Evolutionary conservation across 2,888 invertebrate genomes (phyloP).

Genomic region (Pyrgus malvae): DNA sequence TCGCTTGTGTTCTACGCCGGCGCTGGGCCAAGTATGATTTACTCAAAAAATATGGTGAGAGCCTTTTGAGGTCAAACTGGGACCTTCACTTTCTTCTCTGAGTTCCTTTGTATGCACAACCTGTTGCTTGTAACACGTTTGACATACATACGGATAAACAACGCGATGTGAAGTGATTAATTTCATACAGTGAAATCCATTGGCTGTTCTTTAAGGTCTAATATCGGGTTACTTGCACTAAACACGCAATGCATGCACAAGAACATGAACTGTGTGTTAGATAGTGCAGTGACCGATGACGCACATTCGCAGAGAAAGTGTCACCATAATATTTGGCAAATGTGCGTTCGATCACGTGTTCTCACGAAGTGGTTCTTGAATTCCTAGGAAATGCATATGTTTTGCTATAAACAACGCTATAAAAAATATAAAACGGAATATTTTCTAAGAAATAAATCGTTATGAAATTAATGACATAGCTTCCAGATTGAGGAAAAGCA

Average conservation of each 20-base stretch:
- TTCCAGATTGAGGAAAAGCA: too few relatives aligned
- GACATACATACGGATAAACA: constrained; percentile 46
- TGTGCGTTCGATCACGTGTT: constrained; percentile 5
- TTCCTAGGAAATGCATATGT: neutral
- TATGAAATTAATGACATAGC: too few relatives aligned
- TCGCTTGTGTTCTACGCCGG: too few relatives aligned
- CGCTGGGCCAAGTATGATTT: too few relatives aligned
- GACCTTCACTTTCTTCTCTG: constrained; percentile 59
- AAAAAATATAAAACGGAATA: too few relatives aligned
- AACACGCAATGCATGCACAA: neutral
- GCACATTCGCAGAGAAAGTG: constrained; percentile 51
- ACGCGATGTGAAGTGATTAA: constrained; percentile 12
- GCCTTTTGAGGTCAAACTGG: constrained; percentile 37
- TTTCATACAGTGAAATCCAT: constrained; percentile 35
- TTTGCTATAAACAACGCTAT: too few relatives aligned
- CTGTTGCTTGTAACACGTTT: constrained; percentile 43
- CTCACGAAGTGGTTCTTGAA: neutral
- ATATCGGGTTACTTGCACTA: neutral
- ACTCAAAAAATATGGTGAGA: constrained; percentile 30
- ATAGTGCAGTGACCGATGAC: constrained; percentile 40
- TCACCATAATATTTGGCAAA: constrained; percentile 40
- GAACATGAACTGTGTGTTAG: neutral
- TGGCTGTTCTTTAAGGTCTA: constrained; percentile 32
- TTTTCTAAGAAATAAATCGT: too few relatives aligned
- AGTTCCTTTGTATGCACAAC: constrained; percentile 56